Percentiles rank a stretch among this genome's conserved stretches.
Evolutionary conservation across 2,113 vertebrate species (phyloP).

Genomic region (Tetrao urogallus): DNA sequence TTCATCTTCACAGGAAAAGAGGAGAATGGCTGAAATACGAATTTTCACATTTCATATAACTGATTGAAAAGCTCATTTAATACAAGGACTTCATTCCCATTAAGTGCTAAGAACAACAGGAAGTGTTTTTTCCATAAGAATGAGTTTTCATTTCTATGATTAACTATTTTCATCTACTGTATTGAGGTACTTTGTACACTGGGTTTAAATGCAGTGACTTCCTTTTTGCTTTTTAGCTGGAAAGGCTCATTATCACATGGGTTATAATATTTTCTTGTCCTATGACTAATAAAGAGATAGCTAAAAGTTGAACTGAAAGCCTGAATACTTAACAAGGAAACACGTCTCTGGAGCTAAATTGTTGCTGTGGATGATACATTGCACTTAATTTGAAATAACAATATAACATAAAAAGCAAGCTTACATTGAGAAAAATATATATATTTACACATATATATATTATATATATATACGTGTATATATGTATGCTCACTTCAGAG

Average conservation of each 20-base stretch:
- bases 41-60: background rate
- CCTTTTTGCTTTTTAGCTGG: background rate
- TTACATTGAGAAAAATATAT: background rate
- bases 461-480: background rate
- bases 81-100: background rate
- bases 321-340: background rate
- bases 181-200: background rate
- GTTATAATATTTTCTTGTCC: background rate
- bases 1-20: background rate
- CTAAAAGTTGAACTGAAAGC: background rate
- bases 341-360: background rate
- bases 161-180: background rate
- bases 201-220: background rate
- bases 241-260: fast-evolving
- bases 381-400: background rate
- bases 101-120: background rate
- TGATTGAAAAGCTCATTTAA: background rate
- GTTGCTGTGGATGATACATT: background rate
- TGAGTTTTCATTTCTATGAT: background rate
- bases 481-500: background rate
- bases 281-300: background rate
- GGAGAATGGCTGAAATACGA: background rate
- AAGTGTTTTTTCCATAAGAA: background rate
- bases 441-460: too few species aligned
- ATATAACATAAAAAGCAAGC: background rate